A percentile compares a stretch with the other conserved stretches of the same genome.
Evolutionary conservation across 2,797 vertebrate species (phyloP).

Genomic region (Peromyscus attwateri): DNA sequence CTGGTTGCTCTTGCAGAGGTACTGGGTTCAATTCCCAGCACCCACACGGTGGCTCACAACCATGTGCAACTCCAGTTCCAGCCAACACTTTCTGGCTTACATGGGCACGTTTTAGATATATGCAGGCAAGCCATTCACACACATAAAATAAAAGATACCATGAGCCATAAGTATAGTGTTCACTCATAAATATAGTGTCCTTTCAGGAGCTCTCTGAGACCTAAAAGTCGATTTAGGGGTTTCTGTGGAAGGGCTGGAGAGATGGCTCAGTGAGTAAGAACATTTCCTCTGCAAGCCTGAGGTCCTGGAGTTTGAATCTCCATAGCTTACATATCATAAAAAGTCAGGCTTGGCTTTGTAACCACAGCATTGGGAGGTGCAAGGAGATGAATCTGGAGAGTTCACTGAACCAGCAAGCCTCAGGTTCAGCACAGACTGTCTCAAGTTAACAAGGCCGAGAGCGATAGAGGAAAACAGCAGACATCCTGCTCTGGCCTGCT

Average conservation of each 20-base stretch:
- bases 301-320: not conserved
- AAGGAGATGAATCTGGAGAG: not conserved
- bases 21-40: not conserved
- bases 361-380: not conserved
- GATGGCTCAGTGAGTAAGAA: not conserved
- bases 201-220: not conserved
- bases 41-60: not conserved
- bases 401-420: not conserved
- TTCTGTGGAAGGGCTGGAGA: not conserved
- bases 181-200: not conserved
- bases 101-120: too few relatives aligned
- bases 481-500: not conserved
- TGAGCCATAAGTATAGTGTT: not conserved
- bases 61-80: not conserved
- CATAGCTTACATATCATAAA: too few relatives aligned
- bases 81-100: not conserved
- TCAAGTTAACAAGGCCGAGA: not conserved
- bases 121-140: not conserved
- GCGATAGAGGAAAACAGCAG: too few relatives aligned
- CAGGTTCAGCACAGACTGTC: not conserved
- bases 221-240: not conserved
- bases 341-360: not conserved
- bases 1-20: not conserved
- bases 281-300: too few relatives aligned
- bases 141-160: not conserved